These are phyloP conservation scores for Noctilio leporinus DNA, from an alignment of 2,113 vertebrate species.

Conservation along the genomic window DNA sequence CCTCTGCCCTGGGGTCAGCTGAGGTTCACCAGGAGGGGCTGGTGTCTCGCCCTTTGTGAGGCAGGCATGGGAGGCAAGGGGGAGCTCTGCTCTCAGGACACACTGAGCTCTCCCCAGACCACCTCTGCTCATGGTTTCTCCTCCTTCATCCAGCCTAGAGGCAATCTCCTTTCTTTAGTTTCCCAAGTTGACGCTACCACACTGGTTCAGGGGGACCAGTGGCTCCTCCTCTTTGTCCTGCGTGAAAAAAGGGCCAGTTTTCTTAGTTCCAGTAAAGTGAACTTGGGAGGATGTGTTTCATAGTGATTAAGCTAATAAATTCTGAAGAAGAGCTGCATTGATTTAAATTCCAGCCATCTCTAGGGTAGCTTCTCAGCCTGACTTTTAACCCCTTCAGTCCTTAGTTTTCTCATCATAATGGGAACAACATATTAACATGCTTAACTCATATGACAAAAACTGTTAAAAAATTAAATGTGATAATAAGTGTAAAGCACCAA, in stretches of 20 bases:
- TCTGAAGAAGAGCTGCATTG: background rate
- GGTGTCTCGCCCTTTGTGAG: background rate
- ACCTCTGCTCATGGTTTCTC: background rate
- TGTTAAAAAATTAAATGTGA: background rate
- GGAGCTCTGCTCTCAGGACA: background rate
- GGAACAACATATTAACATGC: background rate
- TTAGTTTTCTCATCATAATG: background rate
- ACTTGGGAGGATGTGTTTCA: background rate
- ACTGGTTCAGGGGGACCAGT: background rate
- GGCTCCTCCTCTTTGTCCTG: background rate
- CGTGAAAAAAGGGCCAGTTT: background rate
- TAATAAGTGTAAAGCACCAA: background rate
- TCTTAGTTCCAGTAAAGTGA: background rate
- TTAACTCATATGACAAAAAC: background rate
- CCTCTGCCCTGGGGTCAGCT: too few species aligned
- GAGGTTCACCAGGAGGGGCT: background rate
- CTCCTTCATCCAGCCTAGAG: background rate
- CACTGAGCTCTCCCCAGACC: background rate
- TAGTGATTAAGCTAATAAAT: background rate
- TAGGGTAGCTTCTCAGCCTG: background rate
- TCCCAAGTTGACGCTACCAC: background rate
- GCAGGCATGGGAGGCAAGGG: background rate
- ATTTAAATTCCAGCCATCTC: background rate
- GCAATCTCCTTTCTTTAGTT: background rate
- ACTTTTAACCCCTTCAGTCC: background rate